Percentiles rank a stretch among this genome's conserved stretches.
phyloP scores from a whole-genome alignment of 1,140 invertebrate genomes.

The Vollenhovia emeryi region DNA sequence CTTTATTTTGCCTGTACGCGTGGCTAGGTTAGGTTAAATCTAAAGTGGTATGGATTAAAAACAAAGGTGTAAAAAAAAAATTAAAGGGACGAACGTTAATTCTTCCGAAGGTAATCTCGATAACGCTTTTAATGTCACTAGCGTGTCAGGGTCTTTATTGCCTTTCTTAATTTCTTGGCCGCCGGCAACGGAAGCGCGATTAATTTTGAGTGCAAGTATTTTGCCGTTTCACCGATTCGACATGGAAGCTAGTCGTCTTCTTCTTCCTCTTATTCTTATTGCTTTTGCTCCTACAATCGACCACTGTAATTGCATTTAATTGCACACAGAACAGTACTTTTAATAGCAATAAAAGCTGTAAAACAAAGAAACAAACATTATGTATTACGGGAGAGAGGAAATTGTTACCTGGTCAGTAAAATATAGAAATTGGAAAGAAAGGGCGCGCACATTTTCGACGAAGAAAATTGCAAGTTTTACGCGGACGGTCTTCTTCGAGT shows the following conservation, averaged over 20 bases:
- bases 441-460: not conserved
- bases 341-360: not conserved
- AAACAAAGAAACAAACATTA: not conserved
- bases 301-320: not conserved
- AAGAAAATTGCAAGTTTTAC: not conserved
- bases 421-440: not conserved
- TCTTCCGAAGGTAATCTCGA: slow-evolving; percentile 20
- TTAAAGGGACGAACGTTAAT: not conserved
- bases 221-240: slow-evolving; percentile 5
- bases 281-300: not conserved
- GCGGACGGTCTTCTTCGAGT: not conserved
- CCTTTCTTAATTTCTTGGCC: slow-evolving; percentile 47
- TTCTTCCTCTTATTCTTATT: not conserved
- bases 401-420: not conserved
- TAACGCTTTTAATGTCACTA: slow-evolving; percentile 37
- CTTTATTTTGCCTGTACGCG: not conserved
- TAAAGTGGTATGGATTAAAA: not conserved
- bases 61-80: not conserved
- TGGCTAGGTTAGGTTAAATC: too few species aligned
- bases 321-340: not conserved
- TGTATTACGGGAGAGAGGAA: not conserved
- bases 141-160: slow-evolving; percentile 32
- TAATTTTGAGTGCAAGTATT: slow-evolving; percentile 30
- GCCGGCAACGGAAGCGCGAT: slow-evolving; percentile 17
- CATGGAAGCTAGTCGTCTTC: slow-evolving; percentile 16